Evolutionary conservation across 2,797 vertebrate genomes (phyloP).

Genomic region (Enteromius anoplus): DNA sequence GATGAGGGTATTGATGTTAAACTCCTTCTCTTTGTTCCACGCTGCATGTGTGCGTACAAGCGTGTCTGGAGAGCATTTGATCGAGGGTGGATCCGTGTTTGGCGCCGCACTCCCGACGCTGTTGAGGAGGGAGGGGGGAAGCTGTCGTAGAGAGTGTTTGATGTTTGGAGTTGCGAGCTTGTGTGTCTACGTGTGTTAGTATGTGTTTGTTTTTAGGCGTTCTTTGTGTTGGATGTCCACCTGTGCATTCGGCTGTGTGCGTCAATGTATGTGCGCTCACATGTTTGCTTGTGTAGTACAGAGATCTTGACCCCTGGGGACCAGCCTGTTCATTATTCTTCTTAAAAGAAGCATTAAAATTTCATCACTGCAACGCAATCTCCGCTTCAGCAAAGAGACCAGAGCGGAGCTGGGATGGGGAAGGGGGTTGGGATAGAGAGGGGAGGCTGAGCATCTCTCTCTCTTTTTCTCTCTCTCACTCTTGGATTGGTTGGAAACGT

Average conservation of each 20-base stretch:
- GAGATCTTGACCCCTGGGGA: slow-evolving; percentile 70
- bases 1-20: slow-evolving; percentile 30
- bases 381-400: slow-evolving; percentile 65
- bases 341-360: slow-evolving; percentile 87
- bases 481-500: slow-evolving; percentile 43
- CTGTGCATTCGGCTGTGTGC: not conserved
- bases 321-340: slow-evolving; percentile 82
- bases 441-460: slow-evolving; percentile 48
- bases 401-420: slow-evolving; percentile 44
- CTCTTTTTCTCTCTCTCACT: slow-evolving; percentile 29
- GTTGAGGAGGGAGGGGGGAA: slow-evolving; percentile 32
- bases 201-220: slow-evolving; percentile 48
- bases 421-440: slow-evolving; percentile 57
- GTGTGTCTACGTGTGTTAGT: slow-evolving; percentile 48
- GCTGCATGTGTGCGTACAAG: slow-evolving; percentile 58
- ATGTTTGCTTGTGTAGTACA: slow-evolving; percentile 51
- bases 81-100: slow-evolving; percentile 66
- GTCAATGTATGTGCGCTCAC: not conserved
- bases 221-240: slow-evolving; percentile 20
- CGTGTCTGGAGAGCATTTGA: slow-evolving; percentile 65
- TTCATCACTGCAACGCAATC: slow-evolving; percentile 83
- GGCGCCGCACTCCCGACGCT: slow-evolving; percentile 55
- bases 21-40: slow-evolving; percentile 72
- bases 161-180: slow-evolving; percentile 61
- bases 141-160: slow-evolving; percentile 64